A percentile compares a stretch with the other conserved stretches of the same genome.
These are phyloP conservation scores for Pangasius larnaudii DNA, from an alignment of 2,797 vertebrate genomes.

Conservation along the genomic window DNA sequence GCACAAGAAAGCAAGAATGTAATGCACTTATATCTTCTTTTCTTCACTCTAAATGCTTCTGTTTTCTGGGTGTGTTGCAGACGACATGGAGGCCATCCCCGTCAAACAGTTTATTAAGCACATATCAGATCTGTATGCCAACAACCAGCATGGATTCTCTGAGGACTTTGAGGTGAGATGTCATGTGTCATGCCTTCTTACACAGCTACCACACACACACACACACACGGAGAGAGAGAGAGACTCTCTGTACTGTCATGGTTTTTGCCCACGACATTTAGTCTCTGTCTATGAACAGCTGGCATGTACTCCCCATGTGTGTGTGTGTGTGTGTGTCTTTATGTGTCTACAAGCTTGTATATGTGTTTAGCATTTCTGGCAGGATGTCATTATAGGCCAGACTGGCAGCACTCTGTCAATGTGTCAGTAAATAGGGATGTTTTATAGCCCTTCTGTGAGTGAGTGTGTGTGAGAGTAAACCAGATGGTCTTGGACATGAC, in stretches of 20 bases:
- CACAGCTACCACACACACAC: not conserved
- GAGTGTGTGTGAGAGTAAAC: constrained; percentile 27
- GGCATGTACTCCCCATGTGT: constrained; percentile 8
- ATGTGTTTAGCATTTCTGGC: constrained; percentile 42
- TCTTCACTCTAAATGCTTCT: not conserved
- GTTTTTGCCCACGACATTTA: constrained; percentile 16
- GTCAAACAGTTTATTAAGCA: constrained; percentile 93
- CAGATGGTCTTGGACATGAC: constrained; percentile 49
- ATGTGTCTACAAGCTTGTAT: constrained; percentile 22
- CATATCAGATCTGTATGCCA: constrained; percentile 86
- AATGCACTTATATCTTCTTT: not conserved
- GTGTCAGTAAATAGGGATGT: constrained; percentile 48
- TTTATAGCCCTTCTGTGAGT: constrained; percentile 32
- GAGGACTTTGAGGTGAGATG: constrained; percentile 91
- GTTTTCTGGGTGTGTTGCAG: constrained; percentile 68
- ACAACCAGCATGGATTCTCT: constrained; percentile 90
- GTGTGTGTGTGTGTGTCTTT: not conserved
- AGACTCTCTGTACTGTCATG: constrained; percentile 2
- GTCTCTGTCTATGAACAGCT: constrained; percentile 44
- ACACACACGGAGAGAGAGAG: not conserved
- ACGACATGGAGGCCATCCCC: constrained; percentile 91
- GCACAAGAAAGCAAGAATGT: not conserved
- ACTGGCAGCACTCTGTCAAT: constrained; percentile 45
- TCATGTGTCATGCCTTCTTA: constrained; percentile 9
- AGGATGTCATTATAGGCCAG: constrained; percentile 37